phyloP scores from a whole-genome alignment of 2,888 invertebrate species.

The Metallyticus violacea region DNA sequence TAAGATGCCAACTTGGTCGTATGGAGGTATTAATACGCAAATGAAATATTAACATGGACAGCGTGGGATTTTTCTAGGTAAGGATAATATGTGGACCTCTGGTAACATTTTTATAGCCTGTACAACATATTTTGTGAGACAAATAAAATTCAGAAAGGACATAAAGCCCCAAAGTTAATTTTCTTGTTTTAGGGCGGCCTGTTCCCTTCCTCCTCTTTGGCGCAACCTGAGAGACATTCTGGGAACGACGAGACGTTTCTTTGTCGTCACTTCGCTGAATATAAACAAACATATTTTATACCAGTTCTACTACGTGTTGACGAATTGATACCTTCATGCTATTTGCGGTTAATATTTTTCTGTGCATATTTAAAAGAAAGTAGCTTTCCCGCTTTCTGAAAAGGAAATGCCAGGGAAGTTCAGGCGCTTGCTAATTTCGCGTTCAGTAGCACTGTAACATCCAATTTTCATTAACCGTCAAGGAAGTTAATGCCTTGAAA shows the following conservation, averaged over 20 bases:
- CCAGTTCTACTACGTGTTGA: too few relatives aligned
- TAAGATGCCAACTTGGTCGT: background rate
- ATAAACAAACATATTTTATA: background rate
- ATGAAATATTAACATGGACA: background rate
- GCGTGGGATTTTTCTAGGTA: conserved; percentile 9
- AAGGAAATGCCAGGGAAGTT: too few relatives aligned
- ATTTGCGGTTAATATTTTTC: too few relatives aligned
- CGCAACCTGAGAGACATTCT: conserved; percentile 3
- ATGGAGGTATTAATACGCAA: background rate
- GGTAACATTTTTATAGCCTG: background rate
- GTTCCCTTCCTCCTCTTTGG: conserved; percentile 19
- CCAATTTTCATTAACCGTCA: too few relatives aligned
- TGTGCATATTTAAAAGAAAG: too few relatives aligned
- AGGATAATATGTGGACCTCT: background rate
- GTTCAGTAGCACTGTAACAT: too few relatives aligned
- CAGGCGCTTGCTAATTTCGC: too few relatives aligned
- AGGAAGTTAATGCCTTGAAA: too few relatives aligned
- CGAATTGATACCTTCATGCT: too few relatives aligned
- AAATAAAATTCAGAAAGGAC: background rate
- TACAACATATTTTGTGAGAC: background rate
- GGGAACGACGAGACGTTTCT: conserved; percentile 17
- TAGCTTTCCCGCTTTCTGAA: too few relatives aligned
- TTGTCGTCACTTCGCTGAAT: background rate
- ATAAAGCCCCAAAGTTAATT: background rate
- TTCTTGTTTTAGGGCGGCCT: conserved; percentile 20